Evolutionary conservation across 2,113 vertebrate species (phyloP).

Genomic region (Trogon melanurus): DNA sequence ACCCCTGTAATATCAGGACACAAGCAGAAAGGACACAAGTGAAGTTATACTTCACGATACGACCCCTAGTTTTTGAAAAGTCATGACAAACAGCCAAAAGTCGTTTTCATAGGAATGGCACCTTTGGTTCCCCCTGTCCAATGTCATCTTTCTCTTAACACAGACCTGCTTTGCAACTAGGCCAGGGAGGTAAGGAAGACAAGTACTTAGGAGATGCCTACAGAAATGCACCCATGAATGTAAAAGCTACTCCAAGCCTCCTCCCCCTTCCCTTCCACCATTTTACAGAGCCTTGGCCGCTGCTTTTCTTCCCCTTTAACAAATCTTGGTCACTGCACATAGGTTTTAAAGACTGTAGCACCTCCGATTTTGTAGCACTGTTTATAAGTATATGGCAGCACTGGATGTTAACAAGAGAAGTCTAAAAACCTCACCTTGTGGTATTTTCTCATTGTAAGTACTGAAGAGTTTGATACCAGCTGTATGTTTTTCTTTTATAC

Average conservation of each 20-base stretch:
- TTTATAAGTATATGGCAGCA: neutral
- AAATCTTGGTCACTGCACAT: neutral
- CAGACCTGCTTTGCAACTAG: neutral
- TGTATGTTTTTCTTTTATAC: neutral
- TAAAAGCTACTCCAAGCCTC: neutral
- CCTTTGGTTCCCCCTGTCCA: neutral
- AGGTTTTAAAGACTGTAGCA: neutral
- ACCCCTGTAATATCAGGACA: neutral
- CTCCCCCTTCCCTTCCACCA: no score
- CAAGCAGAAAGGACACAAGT: neutral
- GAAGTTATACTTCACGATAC: neutral
- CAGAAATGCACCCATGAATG: neutral
- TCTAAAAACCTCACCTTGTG: neutral
- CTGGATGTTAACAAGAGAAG: neutral
- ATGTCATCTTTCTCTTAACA: neutral
- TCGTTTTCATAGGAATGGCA: neutral
- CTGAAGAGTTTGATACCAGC: neutral
- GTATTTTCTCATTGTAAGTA: neutral
- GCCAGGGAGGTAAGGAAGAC: rapidly evolving
- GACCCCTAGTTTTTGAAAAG: neutral
- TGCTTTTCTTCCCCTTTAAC: neutral
- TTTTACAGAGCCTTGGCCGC: neutral
- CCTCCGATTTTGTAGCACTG: neutral
- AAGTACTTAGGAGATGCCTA: neutral
- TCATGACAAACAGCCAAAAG: neutral